phyloP scores from a whole-genome alignment of 2,888 invertebrate species.

The Troilus luridus region DNA sequence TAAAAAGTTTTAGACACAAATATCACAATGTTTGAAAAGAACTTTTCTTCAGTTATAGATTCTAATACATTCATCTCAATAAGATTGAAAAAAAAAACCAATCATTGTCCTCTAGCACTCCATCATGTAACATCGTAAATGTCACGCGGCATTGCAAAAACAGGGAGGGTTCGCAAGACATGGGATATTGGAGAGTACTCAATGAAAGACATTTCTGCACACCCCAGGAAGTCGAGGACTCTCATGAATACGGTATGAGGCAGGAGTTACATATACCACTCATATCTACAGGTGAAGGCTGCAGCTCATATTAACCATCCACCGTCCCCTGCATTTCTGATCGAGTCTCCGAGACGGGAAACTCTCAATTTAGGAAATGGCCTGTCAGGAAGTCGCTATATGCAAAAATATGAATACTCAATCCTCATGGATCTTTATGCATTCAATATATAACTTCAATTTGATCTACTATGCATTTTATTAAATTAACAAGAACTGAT shows the following conservation, averaged over 20 bases:
- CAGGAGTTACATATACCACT: slow-evolving; percentile 38
- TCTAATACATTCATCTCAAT: not conserved
- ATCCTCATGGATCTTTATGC: not conserved
- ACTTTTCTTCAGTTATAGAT: not conserved
- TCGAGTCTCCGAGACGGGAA: not conserved
- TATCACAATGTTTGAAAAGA: too few relatives aligned
- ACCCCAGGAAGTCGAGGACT: not conserved
- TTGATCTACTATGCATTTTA: too few relatives aligned
- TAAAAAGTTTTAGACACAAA: too few relatives aligned
- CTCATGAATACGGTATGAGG: slow-evolving; percentile 35
- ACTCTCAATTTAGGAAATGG: not conserved
- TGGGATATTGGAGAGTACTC: slow-evolving; percentile 36
- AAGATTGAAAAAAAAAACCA: too few relatives aligned
- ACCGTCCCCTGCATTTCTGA: not conserved
- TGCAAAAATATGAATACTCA: not conserved
- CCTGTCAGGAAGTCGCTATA: not conserved
- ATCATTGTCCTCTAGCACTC: not conserved
- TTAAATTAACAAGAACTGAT: too few relatives aligned
- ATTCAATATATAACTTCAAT: too few relatives aligned
- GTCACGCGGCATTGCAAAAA: not conserved
- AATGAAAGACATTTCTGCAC: slow-evolving; percentile 49
- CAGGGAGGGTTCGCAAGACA: not conserved
- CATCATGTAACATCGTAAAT: not conserved
- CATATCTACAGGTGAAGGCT: slow-evolving; percentile 26
- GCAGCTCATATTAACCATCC: slow-evolving; percentile 18